A percentile compares a stretch with the other conserved stretches of the same genome.
phyloP scores from a whole-genome alignment of 2,888 invertebrate genomes.

The Rhingia rostrata region DNA sequence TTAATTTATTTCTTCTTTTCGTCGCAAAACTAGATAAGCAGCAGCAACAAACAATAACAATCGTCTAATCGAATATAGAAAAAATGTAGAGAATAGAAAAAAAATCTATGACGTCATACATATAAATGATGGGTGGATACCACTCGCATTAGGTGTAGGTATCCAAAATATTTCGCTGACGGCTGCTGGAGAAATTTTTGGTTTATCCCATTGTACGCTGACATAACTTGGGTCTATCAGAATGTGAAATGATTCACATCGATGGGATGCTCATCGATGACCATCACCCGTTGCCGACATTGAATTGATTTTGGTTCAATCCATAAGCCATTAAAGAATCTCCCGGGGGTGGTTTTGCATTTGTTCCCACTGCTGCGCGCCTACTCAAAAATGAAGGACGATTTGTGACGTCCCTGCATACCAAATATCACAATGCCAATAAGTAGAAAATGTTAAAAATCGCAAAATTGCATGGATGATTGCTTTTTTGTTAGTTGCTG shows the following conservation, averaged over 20 bases:
- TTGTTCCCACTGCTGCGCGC: slow-evolving; percentile 18
- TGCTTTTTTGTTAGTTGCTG: too few relatives aligned
- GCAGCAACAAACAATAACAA: slow-evolving; percentile 6
- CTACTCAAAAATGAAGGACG: slow-evolving; percentile 6
- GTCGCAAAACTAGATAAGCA: slow-evolving; percentile 18
- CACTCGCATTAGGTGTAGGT: not conserved
- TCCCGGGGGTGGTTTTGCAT: slow-evolving; percentile 6
- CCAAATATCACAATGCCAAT: slow-evolving; percentile 26
- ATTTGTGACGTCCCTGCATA: slow-evolving; percentile 57
- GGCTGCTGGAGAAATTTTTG: slow-evolving; percentile 20
- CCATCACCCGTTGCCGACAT: slow-evolving; percentile 1
- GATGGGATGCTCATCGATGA: not conserved
- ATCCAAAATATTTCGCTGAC: not conserved
- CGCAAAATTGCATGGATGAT: too few relatives aligned
- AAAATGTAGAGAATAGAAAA: slow-evolving; percentile 8
- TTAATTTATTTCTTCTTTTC: slow-evolving; percentile 33
- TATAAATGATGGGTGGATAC: slow-evolving; percentile 60
- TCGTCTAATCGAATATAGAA: slow-evolving; percentile 25
- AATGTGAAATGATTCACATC: not conserved
- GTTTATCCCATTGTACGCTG: too few relatives aligned
- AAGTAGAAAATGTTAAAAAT: not conserved
- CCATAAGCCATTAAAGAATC: slow-evolving; percentile 30
- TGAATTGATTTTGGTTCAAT: slow-evolving; percentile 10
- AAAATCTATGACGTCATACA: slow-evolving; percentile 67
- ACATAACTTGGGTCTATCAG: too few relatives aligned